Evolutionary conservation across 2,888 invertebrate species (phyloP).

Genomic region (Nymphalis urticae): DNA sequence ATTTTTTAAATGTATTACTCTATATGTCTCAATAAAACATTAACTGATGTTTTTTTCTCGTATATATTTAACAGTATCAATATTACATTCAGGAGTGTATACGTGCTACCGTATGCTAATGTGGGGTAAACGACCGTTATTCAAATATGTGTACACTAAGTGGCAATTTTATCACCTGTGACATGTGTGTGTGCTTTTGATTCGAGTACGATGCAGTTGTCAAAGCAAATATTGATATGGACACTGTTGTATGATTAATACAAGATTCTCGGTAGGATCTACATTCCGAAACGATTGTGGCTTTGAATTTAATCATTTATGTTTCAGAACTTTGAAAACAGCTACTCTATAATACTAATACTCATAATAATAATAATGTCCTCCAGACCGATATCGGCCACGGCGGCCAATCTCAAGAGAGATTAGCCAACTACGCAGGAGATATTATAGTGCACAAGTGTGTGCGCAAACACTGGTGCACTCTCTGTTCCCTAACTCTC

Average conservation of each 20-base stretch:
- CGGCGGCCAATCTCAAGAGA: no score
- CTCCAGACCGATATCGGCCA: no score
- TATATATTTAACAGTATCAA: constrained; percentile 15
- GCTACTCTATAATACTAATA: no score
- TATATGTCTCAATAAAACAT: not conserved
- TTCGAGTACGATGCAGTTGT: constrained; percentile 23
- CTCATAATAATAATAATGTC: no score
- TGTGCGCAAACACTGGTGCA: no score
- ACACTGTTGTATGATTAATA: constrained; percentile 1
- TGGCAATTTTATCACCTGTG: constrained; percentile 66
- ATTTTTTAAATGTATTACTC: no score
- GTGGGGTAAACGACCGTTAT: constrained; percentile 52
- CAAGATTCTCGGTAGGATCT: not conserved
- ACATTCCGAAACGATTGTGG: no score
- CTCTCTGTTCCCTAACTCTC: no score
- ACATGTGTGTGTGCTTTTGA: constrained; percentile 43
- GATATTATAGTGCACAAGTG: no score
- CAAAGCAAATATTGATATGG: constrained; percentile 33
- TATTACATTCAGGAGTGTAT: constrained; percentile 15
- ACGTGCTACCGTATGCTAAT: constrained; percentile 20
- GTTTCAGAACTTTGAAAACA: no score
- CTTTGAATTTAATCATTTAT: no score
- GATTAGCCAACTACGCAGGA: no score
- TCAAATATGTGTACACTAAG: constrained; percentile 57
- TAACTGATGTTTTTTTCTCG: not conserved